Base-by-base conservation (phyloP, 2,888 invertebrate genomes). In the Hermaeophaga mercurialis region DNA sequence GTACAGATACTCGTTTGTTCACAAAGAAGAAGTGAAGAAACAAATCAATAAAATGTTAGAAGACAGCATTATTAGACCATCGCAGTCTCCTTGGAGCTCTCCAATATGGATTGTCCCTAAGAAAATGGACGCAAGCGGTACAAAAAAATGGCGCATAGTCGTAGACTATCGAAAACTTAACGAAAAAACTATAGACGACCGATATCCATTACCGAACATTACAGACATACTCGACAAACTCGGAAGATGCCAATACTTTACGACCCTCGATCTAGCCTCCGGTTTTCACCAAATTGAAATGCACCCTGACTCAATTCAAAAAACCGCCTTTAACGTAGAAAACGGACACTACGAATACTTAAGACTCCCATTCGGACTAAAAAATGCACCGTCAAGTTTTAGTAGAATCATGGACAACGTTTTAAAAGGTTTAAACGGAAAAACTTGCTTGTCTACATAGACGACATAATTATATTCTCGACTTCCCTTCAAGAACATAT, bases 291-390 rank as follows among this genome's bases (percentile, higher is more conserved):
- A 63, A 15, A 57, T 61, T 1, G 46, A 57, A 28, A 61, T 63
- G 58, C 28, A 49, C 11, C 31, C 47, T 22, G 31, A 44, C 7
- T 12, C 9, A 12, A 54, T 54, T 9, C 17, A 6, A 11, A 44
- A 56, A 33, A 62, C 62, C 4, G 59, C 59, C 2, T 59, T 59
- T 19, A 47, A 7, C 3, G 33, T 24, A 2, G 39, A 50, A 15
- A 54, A 56, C 12, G 56, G 62, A 15, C 59, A 62, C 26, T 62
- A 54, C 14, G 50, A 62, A 38, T 59, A 44, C 28, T 7, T 38
- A 1, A 33, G 67, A 8, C 67, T 69, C 66, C 66, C 66, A 0
- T 69, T 70, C 36, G 70, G 68, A 19, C 28, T 66, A 22, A 63
- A 65, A 50, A 65, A 62, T 33, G 64, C 67, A 1, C 67, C 66